Evolutionary conservation across 1,140 invertebrate genomes (phyloP).

Genomic region (Euwallacea similis): DNA sequence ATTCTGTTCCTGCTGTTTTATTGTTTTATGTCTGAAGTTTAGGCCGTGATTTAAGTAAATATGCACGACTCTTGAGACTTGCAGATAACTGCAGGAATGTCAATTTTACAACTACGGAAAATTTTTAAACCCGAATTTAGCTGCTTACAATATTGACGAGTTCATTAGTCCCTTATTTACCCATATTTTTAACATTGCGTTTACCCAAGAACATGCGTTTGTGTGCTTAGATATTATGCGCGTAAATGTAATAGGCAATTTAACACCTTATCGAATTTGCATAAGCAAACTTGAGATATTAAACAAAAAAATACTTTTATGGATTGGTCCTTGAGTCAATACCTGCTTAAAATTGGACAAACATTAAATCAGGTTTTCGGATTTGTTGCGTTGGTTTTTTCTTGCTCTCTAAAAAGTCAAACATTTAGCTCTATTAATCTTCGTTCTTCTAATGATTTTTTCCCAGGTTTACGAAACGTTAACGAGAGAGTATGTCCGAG

Average conservation of each 20-base stretch:
- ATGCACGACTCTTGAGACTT: constrained; percentile 8
- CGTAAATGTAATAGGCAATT: constrained; percentile 27
- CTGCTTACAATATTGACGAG: constrained; percentile 2
- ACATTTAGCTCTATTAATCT: too few relatives aligned
- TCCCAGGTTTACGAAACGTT: too few relatives aligned
- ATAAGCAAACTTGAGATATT: constrained; percentile 10
- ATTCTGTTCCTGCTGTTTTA: constrained; percentile 25
- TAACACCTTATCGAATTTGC: constrained; percentile 27
- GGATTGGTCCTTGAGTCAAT: constrained; percentile 14
- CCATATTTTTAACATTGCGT: constrained; percentile 7
- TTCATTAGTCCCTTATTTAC: constrained; percentile 16
- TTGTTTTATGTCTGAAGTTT: constrained; percentile 26
- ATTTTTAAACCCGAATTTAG: too few relatives aligned
- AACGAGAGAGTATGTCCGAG: too few relatives aligned
- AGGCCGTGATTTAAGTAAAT: constrained; percentile 29
- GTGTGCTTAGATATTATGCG: constrained; percentile 12
- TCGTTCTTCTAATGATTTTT: too few relatives aligned
- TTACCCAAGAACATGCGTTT: constrained; percentile 16
- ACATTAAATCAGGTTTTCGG: constrained; percentile 7
- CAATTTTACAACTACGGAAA: too few relatives aligned
- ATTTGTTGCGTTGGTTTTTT: constrained; percentile 7
- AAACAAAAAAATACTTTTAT: constrained; percentile 21
- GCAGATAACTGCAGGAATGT: background rate
- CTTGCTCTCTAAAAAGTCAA: background rate
- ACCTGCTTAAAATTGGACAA: constrained; percentile 3